These are phyloP conservation scores for Cosmia trapezina DNA, from an alignment of 2,888 invertebrate genomes.

Conservation along the genomic window DNA sequence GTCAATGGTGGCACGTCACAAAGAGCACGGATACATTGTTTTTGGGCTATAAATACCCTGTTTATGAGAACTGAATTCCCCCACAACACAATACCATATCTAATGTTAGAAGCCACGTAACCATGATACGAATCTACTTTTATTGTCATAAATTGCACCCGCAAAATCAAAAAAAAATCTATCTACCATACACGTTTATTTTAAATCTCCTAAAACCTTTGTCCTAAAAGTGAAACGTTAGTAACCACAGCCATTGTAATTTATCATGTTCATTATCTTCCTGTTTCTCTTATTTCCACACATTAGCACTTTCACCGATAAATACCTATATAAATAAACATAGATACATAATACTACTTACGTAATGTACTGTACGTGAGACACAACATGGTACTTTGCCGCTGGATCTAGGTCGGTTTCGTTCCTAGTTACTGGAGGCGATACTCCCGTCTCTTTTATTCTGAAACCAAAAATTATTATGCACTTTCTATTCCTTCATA, in stretches of 20 bases:
- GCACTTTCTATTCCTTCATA: background rate
- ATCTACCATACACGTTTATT: background rate
- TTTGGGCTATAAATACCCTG: too few species aligned
- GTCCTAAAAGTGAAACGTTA: background rate
- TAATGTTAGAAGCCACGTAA: too few species aligned
- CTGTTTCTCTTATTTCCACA: background rate
- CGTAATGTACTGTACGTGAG: constrained; percentile 93
- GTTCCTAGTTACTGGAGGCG: constrained; percentile 91
- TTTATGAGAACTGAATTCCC: too few species aligned
- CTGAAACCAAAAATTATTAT: constrained; percentile 69
- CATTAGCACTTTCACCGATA: constrained; percentile 22
- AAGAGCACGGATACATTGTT: too few species aligned
- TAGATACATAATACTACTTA: constrained; percentile 75
- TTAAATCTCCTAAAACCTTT: background rate
- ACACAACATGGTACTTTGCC: constrained; percentile 94
- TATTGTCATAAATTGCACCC: background rate
- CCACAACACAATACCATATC: too few species aligned
- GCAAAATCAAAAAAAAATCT: background rate
- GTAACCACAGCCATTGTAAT: background rate
- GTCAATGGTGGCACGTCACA: too few species aligned
- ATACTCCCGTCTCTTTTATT: constrained; percentile 91
- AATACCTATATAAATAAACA: constrained; percentile 7
- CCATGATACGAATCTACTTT: background rate
- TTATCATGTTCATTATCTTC: constrained; percentile 2
- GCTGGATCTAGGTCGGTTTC: constrained; percentile 94